phyloP scores from a whole-genome alignment of 92 coral and sea anemone species.

The Epizoanthus rinbou region DNA sequence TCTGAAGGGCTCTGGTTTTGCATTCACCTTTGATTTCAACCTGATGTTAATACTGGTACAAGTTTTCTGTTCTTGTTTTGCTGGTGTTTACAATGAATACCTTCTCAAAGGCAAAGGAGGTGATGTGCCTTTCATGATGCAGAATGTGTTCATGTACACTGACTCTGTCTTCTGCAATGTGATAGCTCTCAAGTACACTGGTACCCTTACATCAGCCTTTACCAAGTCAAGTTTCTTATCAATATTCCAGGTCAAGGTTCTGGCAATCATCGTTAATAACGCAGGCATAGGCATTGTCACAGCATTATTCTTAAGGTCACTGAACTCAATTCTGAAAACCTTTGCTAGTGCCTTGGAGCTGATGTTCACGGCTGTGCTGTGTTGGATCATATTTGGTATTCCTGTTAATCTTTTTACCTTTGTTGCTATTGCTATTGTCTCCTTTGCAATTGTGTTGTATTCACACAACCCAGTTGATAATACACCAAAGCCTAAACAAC shows the following conservation, averaged over 20 bases:
- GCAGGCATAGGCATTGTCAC: slow-evolving; percentile 95
- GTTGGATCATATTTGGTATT: slow-evolving; percentile 96
- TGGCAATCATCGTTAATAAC: slow-evolving; percentile 84
- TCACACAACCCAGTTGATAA: slow-evolving; percentile 93
- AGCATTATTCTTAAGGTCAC: slow-evolving; percentile 81
- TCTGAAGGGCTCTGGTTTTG: slow-evolving; percentile 61
- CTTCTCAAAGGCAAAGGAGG: slow-evolving; percentile 92
- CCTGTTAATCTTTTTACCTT: slow-evolving; percentile 89
- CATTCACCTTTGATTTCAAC: slow-evolving; percentile 71
- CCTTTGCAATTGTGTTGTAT: slow-evolving; percentile 85
- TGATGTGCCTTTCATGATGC: slow-evolving; percentile 89
- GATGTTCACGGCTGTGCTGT: slow-evolving; percentile 92
- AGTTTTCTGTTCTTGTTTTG: slow-evolving; percentile 96
- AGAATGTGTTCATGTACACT: slow-evolving; percentile 92
- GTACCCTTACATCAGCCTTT: slow-evolving; percentile 75
- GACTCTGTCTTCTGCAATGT: slow-evolving; percentile 89
- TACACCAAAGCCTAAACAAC: slow-evolving; percentile 65
- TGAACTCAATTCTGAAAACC: slow-evolving; percentile 94
- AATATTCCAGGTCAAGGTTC: slow-evolving; percentile 68
- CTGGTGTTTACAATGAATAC: slow-evolving; percentile 98
- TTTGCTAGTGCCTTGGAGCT: slow-evolving; percentile 98
- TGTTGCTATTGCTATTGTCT: slow-evolving; percentile 87
- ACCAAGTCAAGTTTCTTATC: slow-evolving; percentile 75
- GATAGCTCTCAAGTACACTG: slow-evolving; percentile 69
- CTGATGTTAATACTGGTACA: slow-evolving; percentile 89